Percentiles rank a stretch among this genome's conserved stretches.
phyloP scores from a whole-genome alignment of 2,888 invertebrate species.

The Conops quadrifasciatus region DNA sequence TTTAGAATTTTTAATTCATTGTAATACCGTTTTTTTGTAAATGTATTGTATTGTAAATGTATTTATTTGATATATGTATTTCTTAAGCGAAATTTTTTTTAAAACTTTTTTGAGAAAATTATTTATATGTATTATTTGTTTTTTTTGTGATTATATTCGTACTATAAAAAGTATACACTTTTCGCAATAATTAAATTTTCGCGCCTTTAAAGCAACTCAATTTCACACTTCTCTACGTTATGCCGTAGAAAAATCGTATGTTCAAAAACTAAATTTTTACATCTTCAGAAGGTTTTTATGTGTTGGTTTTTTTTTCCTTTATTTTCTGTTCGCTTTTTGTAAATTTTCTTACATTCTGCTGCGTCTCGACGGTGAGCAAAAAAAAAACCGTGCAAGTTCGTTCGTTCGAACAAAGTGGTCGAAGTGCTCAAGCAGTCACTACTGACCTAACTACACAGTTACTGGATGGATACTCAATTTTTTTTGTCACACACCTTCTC shows the following conservation, averaged over 20 bases:
- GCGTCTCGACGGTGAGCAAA: not conserved
- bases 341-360: not conserved
- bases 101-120: too few relatives aligned
- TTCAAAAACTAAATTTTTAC: conserved; percentile 1
- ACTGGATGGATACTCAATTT: not conserved
- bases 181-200: too few relatives aligned
- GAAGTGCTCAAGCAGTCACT: conserved; percentile 22
- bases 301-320: not conserved
- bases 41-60: too few relatives aligned
- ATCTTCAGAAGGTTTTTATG: not conserved
- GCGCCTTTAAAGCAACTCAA: too few relatives aligned
- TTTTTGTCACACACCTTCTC: not conserved
- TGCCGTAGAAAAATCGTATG: too few relatives aligned
- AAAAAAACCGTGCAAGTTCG: not conserved
- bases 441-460: conserved; percentile 29
- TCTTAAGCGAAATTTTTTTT: too few relatives aligned
- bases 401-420: conserved; percentile 17
- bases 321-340: not conserved
- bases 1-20: too few relatives aligned
- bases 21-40: too few relatives aligned
- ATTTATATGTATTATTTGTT: too few relatives aligned
- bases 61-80: too few relatives aligned
- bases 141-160: not conserved
- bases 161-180: too few relatives aligned
- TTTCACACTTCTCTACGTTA: too few relatives aligned